phyloP scores from a whole-genome alignment of 2,113 vertebrate genomes.

The Emydocephalus ijimae region DNA sequence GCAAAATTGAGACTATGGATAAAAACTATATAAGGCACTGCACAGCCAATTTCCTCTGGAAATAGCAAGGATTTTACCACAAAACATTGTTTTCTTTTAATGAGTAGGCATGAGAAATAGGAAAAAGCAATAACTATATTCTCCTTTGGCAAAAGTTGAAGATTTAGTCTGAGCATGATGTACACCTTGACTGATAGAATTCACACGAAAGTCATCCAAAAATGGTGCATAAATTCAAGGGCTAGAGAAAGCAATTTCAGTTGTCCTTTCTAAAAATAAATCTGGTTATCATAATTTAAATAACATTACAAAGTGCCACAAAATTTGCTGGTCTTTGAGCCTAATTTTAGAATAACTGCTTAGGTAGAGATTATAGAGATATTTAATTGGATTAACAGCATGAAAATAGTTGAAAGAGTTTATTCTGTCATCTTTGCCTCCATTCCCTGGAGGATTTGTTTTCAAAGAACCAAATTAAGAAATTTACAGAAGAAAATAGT shows the following conservation, averaged over 20 bases:
- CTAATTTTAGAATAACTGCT: background rate
- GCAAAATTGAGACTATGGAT: background rate
- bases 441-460: background rate
- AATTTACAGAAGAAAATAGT: background rate
- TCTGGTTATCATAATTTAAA: background rate
- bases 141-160: background rate
- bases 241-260: background rate
- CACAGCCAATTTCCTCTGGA: background rate
- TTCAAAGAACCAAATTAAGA: background rate
- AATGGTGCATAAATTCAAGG: background rate
- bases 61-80: background rate
- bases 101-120: background rate
- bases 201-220: background rate
- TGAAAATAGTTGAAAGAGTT: background rate
- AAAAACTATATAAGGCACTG: background rate
- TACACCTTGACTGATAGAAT: background rate
- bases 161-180: background rate
- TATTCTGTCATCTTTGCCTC: background rate
- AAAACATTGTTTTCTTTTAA: constrained; percentile 10
- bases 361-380: background rate
- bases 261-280: background rate
- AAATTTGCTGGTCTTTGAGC: background rate
- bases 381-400: background rate
- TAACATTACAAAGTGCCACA: background rate
- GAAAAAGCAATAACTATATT: background rate